Base-by-base conservation (phyloP, 2,888 invertebrate genomes). In the Alloplasta piceator region DNA sequence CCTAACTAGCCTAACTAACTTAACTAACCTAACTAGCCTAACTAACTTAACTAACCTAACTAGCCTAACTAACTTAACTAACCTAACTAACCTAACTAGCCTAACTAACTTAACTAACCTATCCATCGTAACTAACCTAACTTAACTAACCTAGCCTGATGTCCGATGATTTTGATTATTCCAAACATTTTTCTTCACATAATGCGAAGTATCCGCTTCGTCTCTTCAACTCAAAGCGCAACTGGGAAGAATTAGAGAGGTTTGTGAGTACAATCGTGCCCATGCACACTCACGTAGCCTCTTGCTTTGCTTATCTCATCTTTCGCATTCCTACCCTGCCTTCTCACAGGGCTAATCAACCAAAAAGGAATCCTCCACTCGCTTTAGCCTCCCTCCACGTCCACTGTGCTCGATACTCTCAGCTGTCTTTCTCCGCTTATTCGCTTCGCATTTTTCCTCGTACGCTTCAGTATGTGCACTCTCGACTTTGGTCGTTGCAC, bases 261-360 rank as follows among this genome's bases (percentile, higher is more conserved):
- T 61, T 67, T 7, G 41, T 26, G 43, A 75, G 50, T 70, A 50
- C 38, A 63, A 38, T n/a, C 50, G n/a, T 61, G 52, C 26, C 26
- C 10, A 55, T 68, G 68, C 58, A 87, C 85, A 87, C 89, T 89
- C 89, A 86, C 80, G 80, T 64, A 68, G 79, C 76, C 79, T 73
- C 80, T 75, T 66, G 78, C 87, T 87, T 88, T 86, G 85, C 83
- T 80, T 68, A 78, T 78, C 76, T 78, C 70, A 60, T 71, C 80
- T 82, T 64, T 63, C 78, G 50, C 58, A 52, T 79, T 71, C 75
- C 26, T 55, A 55, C 72, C 38, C 46, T 61, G 73, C 66, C 66
- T 67, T 82, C 67, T 78, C 67, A 58, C 83, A 76, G 78, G 81
- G 87, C 90, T 88, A 89, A 89, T 90, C 88, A 89, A 85, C 86